These are phyloP conservation scores for Sphinx pinastri DNA, from an alignment of 2,888 invertebrate genomes.

Conservation along the genomic window DNA sequence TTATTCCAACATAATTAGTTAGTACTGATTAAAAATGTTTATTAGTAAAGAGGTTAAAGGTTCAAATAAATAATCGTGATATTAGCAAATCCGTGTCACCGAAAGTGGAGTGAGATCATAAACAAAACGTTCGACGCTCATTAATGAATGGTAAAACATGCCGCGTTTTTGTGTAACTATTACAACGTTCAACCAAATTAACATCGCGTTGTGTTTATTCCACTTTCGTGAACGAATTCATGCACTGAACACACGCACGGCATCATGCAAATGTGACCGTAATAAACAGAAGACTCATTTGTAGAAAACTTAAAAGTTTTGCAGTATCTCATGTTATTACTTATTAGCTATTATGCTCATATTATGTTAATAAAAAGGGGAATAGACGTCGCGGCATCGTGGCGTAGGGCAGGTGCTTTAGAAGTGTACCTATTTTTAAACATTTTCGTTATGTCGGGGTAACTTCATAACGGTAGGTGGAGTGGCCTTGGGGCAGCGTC, in stretches of 20 bases:
- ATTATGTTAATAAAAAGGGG: too few relatives aligned
- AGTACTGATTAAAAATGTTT: too few relatives aligned
- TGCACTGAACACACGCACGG: slow-evolving; percentile 47
- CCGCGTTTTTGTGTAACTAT: slow-evolving; percentile 55
- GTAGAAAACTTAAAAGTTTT: too few relatives aligned
- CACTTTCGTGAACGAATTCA: slow-evolving; percentile 57
- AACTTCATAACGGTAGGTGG: too few relatives aligned
- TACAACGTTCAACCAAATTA: slow-evolving; percentile 50
- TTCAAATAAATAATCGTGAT: slow-evolving; percentile 20
- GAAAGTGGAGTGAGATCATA: slow-evolving; percentile 14
- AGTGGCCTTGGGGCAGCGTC: too few relatives aligned
- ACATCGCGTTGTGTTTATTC: slow-evolving; percentile 43
- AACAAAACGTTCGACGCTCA: slow-evolving; percentile 1
- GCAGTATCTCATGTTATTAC: too few relatives aligned
- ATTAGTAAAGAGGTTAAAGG: not conserved
- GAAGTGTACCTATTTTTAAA: too few relatives aligned
- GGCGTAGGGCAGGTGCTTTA: too few relatives aligned
- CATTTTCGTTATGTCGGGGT: too few relatives aligned
- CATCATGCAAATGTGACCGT: slow-evolving; percentile 14
- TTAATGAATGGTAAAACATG: slow-evolving; percentile 24
- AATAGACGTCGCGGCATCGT: too few relatives aligned
- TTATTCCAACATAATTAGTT: not conserved
- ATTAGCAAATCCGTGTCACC: slow-evolving; percentile 22
- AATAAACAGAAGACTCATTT: slow-evolving; percentile 13
- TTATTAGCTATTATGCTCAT: too few relatives aligned